Evolutionary conservation across 2,888 invertebrate genomes (phyloP).

Genomic region (Drosophila paucipuncta): DNA sequence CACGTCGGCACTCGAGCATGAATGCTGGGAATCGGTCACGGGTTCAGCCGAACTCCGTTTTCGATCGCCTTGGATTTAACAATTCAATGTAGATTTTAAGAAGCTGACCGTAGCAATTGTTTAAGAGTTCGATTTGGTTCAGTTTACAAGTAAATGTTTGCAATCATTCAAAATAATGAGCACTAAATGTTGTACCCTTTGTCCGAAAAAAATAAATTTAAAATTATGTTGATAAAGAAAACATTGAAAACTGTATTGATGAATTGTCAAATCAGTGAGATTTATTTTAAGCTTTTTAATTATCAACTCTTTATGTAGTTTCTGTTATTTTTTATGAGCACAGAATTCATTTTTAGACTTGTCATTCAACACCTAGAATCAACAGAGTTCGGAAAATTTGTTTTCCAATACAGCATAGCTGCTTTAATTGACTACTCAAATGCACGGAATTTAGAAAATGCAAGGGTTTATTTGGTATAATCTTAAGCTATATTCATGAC

Average conservation of each 20-base stretch:
- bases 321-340: not conserved
- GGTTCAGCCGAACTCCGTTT: slow-evolving; percentile 70
- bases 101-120: slow-evolving; percentile 15
- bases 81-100: slow-evolving; percentile 63
- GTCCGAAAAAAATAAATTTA: not conserved
- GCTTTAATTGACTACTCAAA: not conserved
- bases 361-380: not conserved
- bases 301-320: not conserved
- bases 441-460: not conserved
- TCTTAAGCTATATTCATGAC: not conserved
- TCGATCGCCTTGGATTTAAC: slow-evolving; percentile 83
- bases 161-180: slow-evolving; percentile 23
- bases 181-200: slow-evolving; percentile 3
- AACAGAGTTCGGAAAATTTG: not conserved
- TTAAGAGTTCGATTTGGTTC: slow-evolving; percentile 45
- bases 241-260: not conserved
- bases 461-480: not conserved
- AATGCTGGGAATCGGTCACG: slow-evolving; percentile 50
- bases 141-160: slow-evolving; percentile 32
- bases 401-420: not conserved
- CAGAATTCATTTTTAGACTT: not conserved
- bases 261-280: not conserved
- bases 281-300: not conserved
- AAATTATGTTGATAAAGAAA: not conserved
- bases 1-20: slow-evolving; percentile 60